Base-by-base conservation (phyloP, 2,888 invertebrate species). In the Spisula solida region DNA sequence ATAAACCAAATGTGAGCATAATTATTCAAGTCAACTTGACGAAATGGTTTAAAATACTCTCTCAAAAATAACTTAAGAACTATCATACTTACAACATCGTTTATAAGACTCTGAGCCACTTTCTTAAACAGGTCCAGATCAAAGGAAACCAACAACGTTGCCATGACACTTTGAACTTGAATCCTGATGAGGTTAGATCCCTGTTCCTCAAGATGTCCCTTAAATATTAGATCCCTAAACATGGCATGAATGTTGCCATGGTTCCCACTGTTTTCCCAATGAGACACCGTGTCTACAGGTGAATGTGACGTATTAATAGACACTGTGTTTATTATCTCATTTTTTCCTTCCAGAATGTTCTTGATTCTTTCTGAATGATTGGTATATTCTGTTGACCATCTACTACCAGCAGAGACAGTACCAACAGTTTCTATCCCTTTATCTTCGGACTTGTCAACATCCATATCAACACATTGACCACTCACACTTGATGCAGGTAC, bases 91-190 rank as follows among this genome's bases (percentile, higher is more conserved):
- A 93, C 93, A 78, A 91, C 87, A 88, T 88, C 86, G 25, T 81
- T 81, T 5, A 91, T 90, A 1, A 93, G 87, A 6, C 82, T 84
- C 25, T 91, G 81, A 12, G 91, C 70, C 34, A 92, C 81, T 4
- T 83, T 56, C n/a, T 79, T 87, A 78, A 93, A 93, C 25, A 91
- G 88, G 18, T 91, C 90, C 47, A 87, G 75, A 48, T 91, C 91
- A 85, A 89, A 88, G 16, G 93, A 89, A 29, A 91, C 86, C 66
- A 93, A 78, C 14, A 93, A 55, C 18, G 90, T 75, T 41, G 92
- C 93, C 87, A 93, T 88, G 0, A 90, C 88, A 66, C 84, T 81
- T 85, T 93, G 92, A n/a, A 92, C 79, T 80, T 90, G 91, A 56
- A 86, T 85, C 82, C 90, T 78, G 10, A 91, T 89, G 80, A 91